Base-by-base conservation (phyloP, 2,797 vertebrate species). In the Brachymystax lenok region DNA sequence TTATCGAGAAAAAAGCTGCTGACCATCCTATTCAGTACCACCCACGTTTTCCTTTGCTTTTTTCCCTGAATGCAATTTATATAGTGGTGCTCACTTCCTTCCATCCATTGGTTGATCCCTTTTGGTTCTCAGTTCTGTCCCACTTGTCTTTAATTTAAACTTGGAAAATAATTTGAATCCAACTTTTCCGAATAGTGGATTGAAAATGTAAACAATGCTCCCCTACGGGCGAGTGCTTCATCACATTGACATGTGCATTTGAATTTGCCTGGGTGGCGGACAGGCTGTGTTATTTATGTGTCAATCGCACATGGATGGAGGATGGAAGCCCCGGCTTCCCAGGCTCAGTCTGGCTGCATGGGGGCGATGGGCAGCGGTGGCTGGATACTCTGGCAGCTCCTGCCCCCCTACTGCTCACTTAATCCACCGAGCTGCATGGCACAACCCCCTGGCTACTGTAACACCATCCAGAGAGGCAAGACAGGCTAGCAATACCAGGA, bases 121-220 rank as follows among this genome's bases (percentile, higher is more conserved):
- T 90, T 91, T 89, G 94, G 93, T 93, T 93, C 87, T 82, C 90
- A 92, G 92, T 95, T 95, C 93, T 94, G 94, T 97, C 95, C 94
- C 93, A 96, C 96, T 97, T 97, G 96, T 95, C 96, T 97, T 98
- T 98, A 97, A 99, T 99, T 99, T 99, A 97, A 97, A 97, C 95
- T 96, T 93, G 94, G 94, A 94, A 97, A 98, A 99, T 99, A 98
- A 99, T 99, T 99, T 98, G 96, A 98, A 97, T 98, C 95, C 96
- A 96, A 97, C 96, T 97, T 97, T 97, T 96, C 94, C 94, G 93
- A 97, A 96, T 96, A 98, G 96, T 96, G 95, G 95, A 98, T 96
- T 96, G 97, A 98, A 98, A 99, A 98, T 99, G 97, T 99, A 99
- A 99, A 99, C 97, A 99, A 98, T 98, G 96, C 96, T 96, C 97